These are phyloP conservation scores for Hemiscyllium ocellatum DNA, from an alignment of 2,113 vertebrate species.

Conservation along the genomic window DNA sequence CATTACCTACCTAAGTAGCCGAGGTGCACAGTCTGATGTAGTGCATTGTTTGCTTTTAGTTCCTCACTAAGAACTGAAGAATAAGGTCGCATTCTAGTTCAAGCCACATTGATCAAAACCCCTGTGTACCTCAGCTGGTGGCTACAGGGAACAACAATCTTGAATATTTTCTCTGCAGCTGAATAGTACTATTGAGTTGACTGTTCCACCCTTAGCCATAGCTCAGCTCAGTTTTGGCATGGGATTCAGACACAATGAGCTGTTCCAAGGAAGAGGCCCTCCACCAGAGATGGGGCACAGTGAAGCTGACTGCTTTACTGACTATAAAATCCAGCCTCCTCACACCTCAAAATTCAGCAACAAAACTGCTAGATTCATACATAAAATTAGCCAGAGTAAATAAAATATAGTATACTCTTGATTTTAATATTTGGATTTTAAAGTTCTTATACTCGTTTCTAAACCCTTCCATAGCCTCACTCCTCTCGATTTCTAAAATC, in stretches of 20 bases:
- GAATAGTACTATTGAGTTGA: conserved; percentile 26
- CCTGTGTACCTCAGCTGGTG: conserved; percentile 5
- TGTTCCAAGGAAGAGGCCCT: conserved; percentile 35
- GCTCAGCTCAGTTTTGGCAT: conserved; percentile 28
- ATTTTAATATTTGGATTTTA: neutral
- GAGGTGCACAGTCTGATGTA: neutral
- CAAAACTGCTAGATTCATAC: neutral
- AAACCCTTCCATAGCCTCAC: neutral
- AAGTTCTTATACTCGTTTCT: neutral
- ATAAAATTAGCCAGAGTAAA: neutral
- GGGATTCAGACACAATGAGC: conserved; percentile 28
- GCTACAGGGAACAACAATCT: neutral
- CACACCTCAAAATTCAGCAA: neutral
- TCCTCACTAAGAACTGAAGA: neutral
- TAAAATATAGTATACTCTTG: neutral
- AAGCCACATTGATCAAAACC: neutral
- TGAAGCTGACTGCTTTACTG: neutral
- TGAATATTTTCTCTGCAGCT: conserved; percentile 28
- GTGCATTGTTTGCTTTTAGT: neutral
- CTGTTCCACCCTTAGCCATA: conserved; percentile 18
- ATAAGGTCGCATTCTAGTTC: neutral
- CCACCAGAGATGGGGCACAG: neutral
- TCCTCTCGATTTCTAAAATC: neutral
- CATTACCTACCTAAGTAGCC: neutral
- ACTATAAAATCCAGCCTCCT: neutral